These are phyloP conservation scores for Heliconius aoede DNA, from an alignment of 2,888 invertebrate species.

Conservation along the genomic window DNA sequence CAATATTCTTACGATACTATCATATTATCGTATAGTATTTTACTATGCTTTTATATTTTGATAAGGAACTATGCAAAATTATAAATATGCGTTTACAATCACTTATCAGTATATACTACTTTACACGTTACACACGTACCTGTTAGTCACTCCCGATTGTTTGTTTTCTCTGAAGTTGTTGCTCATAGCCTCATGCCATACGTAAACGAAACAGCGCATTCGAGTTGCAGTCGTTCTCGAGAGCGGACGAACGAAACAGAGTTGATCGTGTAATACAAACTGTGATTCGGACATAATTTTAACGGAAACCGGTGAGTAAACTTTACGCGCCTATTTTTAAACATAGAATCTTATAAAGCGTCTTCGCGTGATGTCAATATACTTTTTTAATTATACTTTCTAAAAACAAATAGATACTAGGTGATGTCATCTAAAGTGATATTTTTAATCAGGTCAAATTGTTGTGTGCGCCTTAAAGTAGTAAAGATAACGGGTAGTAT, in stretches of 20 bases:
- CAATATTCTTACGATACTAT: background rate
- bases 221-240: conserved; percentile 34
- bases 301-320: conserved; percentile 45
- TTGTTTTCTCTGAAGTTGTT: conserved; percentile 33
- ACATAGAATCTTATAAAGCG: background rate
- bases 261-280: conserved; percentile 25
- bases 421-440: conserved; percentile 42
- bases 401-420: conserved; percentile 17
- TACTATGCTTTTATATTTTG: conserved; percentile 8
- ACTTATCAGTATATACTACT: conserved; percentile 16
- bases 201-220: conserved; percentile 24
- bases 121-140: background rate
- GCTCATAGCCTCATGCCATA: conserved; percentile 1
- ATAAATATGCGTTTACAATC: conserved; percentile 5
- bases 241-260: conserved; percentile 32
- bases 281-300: conserved; percentile 35
- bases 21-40: background rate
- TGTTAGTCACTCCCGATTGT: conserved; percentile 27
- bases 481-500: conserved; percentile 21
- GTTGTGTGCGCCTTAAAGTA: background rate
- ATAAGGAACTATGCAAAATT: conserved; percentile 1
- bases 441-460: conserved; percentile 33
- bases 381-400: background rate
- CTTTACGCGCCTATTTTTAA: conserved; percentile 43
- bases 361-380: conserved; percentile 9